Base-by-base conservation (phyloP, 1,140 invertebrate species). In the Drosophila athabasca region DNA sequence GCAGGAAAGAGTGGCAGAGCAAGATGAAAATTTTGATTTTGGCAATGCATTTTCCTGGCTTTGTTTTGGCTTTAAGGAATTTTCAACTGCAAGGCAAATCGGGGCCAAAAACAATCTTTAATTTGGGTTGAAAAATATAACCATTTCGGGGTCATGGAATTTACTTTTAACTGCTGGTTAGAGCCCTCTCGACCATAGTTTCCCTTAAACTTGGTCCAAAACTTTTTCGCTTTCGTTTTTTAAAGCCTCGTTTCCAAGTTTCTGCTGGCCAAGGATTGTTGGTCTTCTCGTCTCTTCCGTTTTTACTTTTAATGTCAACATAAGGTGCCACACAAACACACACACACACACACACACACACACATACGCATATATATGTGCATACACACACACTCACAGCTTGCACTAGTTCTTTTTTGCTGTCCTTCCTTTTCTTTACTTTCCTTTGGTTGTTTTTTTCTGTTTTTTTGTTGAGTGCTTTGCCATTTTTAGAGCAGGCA, bases 201-300 rank as follows among this genome's bases (percentile, higher is more conserved):
- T 9, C 35, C n/a, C 13, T 57, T 76, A 45, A 57, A 64, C 6
- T 59, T 17, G n/a, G 58, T 59, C 0, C 45, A 53, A 55, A 62
- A 62, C 67, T 46, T 62, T 69, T 41, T 62, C 55, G 70, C 57
- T 70, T 76, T 80, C 59, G 50, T 8, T 50, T 69, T 82, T 82
- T 82, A 82, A 82, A 69, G 73, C 41, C 46, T 11, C 8, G 19
- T 3, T 17, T 15, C 9, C 0, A 73, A 69, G 64, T 57, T 69
- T 69, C 17, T 26, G 31, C 6, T 13, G 35, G 11, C 2, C 24
- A 35, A 46, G 49, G n/a, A 19, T 39, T 24, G 11, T 45, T 35
- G 9, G 24, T 22, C 46, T 24, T 31, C 49, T 26, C 58, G 67
- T 54, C 62, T 80, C 71, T 79, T 48, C 17, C 6, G 15, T 17